These are phyloP conservation scores for Gymnobelideus leadbeateri DNA, from an alignment of 2,113 vertebrate genomes.

Conservation along the genomic window DNA sequence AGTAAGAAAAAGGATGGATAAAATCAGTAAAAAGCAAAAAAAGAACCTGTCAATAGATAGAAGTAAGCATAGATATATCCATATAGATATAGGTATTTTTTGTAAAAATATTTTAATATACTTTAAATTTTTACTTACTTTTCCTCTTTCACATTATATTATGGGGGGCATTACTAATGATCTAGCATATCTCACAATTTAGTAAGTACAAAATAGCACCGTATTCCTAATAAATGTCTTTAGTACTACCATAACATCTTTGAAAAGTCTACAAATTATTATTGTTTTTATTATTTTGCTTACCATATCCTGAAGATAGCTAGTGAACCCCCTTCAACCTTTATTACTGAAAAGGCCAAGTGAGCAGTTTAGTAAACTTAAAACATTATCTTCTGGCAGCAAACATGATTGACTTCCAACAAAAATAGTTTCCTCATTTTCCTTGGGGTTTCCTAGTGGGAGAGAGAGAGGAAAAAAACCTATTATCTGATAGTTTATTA, in stretches of 20 bases:
- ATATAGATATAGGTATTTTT: no score
- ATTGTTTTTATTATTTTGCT: constrained; percentile 1
- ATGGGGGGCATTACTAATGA: background rate
- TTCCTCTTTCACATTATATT: constrained; percentile 58
- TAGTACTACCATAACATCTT: constrained; percentile 54
- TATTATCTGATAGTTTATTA: background rate
- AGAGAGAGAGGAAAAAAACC: constrained; percentile 29
- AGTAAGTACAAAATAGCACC: constrained; percentile 59
- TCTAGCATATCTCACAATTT: constrained; percentile 58
- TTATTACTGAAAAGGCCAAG: constrained; percentile 62
- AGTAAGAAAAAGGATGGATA: background rate
- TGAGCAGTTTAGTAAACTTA: constrained; percentile 54
- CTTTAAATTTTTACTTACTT: constrained; percentile 73
- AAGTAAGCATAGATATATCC: no score
- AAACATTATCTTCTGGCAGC: constrained; percentile 5
- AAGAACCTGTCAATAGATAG: no score
- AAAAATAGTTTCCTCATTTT: background rate
- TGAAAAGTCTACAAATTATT: constrained; percentile 50
- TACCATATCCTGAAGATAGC: background rate
- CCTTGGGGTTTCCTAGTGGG: constrained; percentile 20
- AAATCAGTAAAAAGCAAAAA: no score
- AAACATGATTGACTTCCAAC: constrained; percentile 27
- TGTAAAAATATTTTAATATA: background rate
- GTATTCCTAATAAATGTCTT: constrained; percentile 43
- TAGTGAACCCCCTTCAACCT: constrained; percentile 46